phyloP scores from a whole-genome alignment of 2,797 vertebrate species.

The Myiotriccus ornatus region DNA sequence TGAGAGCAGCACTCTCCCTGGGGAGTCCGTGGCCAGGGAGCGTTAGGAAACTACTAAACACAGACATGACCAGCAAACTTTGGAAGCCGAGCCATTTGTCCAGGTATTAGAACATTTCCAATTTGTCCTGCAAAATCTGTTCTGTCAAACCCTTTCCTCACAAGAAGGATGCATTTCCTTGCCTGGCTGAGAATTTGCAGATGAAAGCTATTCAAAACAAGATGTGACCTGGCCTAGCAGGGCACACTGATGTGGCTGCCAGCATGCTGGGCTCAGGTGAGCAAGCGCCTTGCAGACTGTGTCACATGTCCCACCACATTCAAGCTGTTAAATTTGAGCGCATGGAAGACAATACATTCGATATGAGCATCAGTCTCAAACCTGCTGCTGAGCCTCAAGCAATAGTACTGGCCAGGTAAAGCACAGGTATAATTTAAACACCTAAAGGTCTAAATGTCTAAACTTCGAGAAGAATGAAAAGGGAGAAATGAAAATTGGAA shows the following conservation, averaged over 20 bases:
- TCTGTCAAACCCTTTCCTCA: background rate
- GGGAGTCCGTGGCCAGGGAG: background rate
- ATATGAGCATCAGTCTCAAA: background rate
- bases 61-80: background rate
- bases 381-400: background rate
- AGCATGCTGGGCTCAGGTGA: background rate
- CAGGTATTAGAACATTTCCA: background rate
- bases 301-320: background rate
- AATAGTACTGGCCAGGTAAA: background rate
- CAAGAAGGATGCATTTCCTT: background rate
- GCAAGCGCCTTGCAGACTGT: background rate
- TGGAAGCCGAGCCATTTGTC: background rate
- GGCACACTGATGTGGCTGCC: background rate
- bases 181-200: background rate
- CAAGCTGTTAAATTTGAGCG: background rate
- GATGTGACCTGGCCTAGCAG: background rate
- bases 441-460: background rate
- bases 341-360: background rate
- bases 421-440: background rate
- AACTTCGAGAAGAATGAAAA: background rate
- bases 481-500: background rate
- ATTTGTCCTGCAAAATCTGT: background rate
- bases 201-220: background rate
- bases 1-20: accelerated
- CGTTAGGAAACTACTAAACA: background rate